Conservation (phyloP, 2,888 invertebrate species). For the Heliothis peltigera region DNA sequence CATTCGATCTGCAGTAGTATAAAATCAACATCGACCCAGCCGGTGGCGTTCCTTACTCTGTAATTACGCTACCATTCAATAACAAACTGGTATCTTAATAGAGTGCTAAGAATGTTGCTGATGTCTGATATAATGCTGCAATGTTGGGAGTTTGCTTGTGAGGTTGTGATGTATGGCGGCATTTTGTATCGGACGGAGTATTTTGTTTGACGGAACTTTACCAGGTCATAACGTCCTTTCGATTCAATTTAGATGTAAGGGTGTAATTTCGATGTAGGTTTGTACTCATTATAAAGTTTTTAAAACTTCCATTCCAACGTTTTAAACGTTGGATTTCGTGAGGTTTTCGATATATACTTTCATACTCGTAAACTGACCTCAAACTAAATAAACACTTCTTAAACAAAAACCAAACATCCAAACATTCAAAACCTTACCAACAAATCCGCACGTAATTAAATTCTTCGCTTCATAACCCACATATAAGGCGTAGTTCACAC, state of each 20-base stretch:
- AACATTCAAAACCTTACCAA: slow-evolving; percentile 13
- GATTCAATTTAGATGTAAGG: slow-evolving; percentile 12
- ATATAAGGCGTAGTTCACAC: slow-evolving; percentile 59
- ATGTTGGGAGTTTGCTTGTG: slow-evolving; percentile 35
- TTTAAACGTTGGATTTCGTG: too few relatives aligned
- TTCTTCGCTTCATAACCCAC: slow-evolving; percentile 55
- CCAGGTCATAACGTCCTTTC: neutral
- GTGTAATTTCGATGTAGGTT: too few relatives aligned
- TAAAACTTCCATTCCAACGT: too few relatives aligned
- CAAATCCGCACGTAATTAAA: slow-evolving; percentile 58
- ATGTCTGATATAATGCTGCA: slow-evolving; percentile 67
- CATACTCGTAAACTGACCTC: neutral
- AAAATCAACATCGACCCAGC: slow-evolving; percentile 74
- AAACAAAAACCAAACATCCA: slow-evolving; percentile 1
- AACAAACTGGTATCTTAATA: slow-evolving; percentile 81
- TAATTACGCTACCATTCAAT: slow-evolving; percentile 84
- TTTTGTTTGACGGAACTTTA: slow-evolving; percentile 18
- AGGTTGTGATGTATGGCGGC: slow-evolving; percentile 35
- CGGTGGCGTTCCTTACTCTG: slow-evolving; percentile 79
- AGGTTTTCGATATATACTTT: too few relatives aligned
- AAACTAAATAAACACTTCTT: neutral
- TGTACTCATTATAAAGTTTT: too few relatives aligned
- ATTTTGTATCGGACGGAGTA: slow-evolving; percentile 23
- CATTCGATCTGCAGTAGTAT: slow-evolving; percentile 73
- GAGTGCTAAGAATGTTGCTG: slow-evolving; percentile 82